Evolutionary conservation across 1,140 invertebrate genomes (phyloP).

Genomic region (Zaprionus lachaisei): DNA sequence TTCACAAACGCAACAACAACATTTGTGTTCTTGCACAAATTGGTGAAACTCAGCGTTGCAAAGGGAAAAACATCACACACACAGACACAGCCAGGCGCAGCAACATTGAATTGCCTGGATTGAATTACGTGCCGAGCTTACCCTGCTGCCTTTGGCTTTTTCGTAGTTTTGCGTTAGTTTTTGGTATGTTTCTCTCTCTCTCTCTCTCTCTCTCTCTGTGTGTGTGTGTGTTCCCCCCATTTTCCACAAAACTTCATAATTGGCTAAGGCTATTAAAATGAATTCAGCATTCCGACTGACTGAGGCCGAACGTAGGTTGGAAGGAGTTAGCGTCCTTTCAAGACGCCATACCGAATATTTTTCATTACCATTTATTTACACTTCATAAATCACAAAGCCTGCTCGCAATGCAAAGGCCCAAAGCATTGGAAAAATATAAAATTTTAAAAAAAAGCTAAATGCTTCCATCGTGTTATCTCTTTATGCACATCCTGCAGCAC

Average conservation of each 20-base stretch:
- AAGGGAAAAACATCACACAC: constrained; percentile 19
- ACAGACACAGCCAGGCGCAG: not conserved
- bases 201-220: not conserved
- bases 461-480: constrained; percentile 61
- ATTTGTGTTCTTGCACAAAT: too few relatives aligned
- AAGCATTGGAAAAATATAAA: constrained; percentile 23
- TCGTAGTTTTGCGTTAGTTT: constrained; percentile 56
- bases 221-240: not conserved
- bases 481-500: constrained; percentile 4
- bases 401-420: constrained; percentile 7
- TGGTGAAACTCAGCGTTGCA: constrained; percentile 16
- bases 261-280: constrained; percentile 65
- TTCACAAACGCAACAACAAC: constrained; percentile 4
- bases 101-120: constrained; percentile 62
- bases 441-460: constrained; percentile 6
- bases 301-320: not conserved
- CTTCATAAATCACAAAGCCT: constrained; percentile 57
- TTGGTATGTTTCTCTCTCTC: not conserved
- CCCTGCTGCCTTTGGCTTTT: constrained; percentile 40
- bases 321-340: not conserved
- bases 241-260: constrained; percentile 65
- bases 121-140: constrained; percentile 68
- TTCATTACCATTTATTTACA: constrained; percentile 59
- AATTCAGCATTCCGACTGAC: constrained; percentile 32
- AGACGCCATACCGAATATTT: constrained; percentile 24